A percentile compares a stretch with the other conserved stretches of the same genome.
Evolutionary conservation across 2,113 vertebrate species (phyloP).

Genomic region (Semnopithecus entellus): DNA sequence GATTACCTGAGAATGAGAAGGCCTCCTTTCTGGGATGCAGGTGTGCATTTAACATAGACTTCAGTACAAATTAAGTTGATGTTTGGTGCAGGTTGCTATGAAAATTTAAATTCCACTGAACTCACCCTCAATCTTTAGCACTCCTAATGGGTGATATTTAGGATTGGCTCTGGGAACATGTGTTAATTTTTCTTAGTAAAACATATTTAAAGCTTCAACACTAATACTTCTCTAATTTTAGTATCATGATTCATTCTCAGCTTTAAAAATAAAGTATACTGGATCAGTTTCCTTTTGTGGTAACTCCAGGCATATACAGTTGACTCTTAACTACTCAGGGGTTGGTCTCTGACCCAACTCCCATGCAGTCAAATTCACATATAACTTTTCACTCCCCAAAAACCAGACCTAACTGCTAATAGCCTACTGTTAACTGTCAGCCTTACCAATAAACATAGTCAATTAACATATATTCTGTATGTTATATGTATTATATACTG

Average conservation of each 20-base stretch:
- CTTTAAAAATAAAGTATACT: not conserved
- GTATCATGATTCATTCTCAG: not conserved
- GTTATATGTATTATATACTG: not conserved
- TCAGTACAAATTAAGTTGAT: not conserved
- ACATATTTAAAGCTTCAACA: not conserved
- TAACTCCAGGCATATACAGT: not conserved
- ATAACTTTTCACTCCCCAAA: not conserved
- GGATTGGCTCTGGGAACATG: not conserved
- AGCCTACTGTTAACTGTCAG: not conserved
- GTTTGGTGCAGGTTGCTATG: not conserved
- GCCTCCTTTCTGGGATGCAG: not conserved
- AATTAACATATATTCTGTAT: not conserved
- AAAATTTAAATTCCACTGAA: not conserved
- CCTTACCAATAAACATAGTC: not conserved
- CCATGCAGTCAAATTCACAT: not conserved
- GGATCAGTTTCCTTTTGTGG: not conserved
- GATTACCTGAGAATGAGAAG: not conserved
- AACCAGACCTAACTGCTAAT: not conserved
- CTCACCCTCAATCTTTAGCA: not conserved
- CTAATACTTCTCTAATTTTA: not conserved
- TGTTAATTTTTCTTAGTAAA: not conserved
- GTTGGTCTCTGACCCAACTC: not conserved
- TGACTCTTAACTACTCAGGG: not conserved
- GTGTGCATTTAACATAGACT: not conserved
- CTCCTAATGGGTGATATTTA: not conserved